These are phyloP conservation scores for Phortica magna DNA, from an alignment of 2,888 invertebrate genomes.

Conservation along the genomic window DNA sequence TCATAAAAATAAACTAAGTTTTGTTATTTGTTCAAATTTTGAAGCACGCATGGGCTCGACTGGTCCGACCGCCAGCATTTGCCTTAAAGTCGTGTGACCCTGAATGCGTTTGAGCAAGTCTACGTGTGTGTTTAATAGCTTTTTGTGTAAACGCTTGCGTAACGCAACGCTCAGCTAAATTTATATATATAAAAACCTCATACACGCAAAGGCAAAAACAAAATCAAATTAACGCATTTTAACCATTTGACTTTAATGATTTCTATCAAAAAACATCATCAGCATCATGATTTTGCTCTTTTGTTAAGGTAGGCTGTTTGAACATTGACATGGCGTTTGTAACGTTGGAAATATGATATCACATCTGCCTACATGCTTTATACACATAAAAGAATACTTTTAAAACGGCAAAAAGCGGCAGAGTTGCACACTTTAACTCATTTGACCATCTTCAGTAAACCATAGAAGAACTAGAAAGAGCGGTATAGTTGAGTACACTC, in stretches of 20 bases:
- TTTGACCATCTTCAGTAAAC: too few relatives aligned
- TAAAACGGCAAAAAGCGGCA: too few relatives aligned
- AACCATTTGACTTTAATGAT: not conserved
- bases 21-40: not conserved
- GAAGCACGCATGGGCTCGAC: not conserved
- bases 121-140: conserved; percentile 2
- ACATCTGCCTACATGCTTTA: too few relatives aligned
- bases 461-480: too few relatives aligned
- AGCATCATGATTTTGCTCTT: too few relatives aligned
- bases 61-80: not conserved
- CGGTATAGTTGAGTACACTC: too few relatives aligned
- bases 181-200: not conserved
- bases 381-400: too few relatives aligned
- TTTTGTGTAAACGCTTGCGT: conserved; percentile 1
- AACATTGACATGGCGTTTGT: too few relatives aligned
- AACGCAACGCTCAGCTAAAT: conserved; percentile 10
- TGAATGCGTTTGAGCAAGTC: conserved; percentile 8
- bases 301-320: too few relatives aligned
- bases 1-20: not conserved
- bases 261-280: too few relatives aligned
- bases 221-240: not conserved
- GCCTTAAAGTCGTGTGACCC: conserved; percentile 5
- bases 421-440: too few relatives aligned
- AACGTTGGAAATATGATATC: too few relatives aligned
- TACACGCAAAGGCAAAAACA: not conserved